Evolutionary conservation across 2,888 invertebrate genomes (phyloP), one percentile per base, ranked within the genome.

Genomic region (Heterodera filipjevi): DNA sequence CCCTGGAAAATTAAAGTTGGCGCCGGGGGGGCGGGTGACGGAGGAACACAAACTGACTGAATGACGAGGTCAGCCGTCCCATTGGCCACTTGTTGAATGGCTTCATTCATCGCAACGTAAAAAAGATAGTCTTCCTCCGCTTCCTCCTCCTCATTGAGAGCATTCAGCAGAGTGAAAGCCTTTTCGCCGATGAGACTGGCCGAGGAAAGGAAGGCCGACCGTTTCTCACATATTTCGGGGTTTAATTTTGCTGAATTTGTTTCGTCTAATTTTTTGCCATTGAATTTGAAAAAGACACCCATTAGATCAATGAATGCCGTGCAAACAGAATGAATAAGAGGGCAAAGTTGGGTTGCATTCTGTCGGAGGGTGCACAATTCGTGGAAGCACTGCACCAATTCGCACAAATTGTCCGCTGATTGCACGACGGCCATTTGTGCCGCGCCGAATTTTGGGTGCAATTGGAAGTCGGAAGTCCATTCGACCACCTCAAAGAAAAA

Each of bases 61-160:
- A 79, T 30, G 3, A 79, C 79, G 46, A 79, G 66, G 66, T 73
- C 73, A 30, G 79, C 79, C n/a, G 79, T 77, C 32, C 66, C 71
- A 16, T 68, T 79, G 53, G 79, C 79, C 66, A 79, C 70, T 22
- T 68, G 49, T 35, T 79, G 79, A 33, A 79, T 79, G 27, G 35
- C 22, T 14, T 79, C 71, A 68, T 77, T 79, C 49, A 79, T 30
- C 22, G n/a, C 35, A 32, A 33, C 74, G 53, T 64, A 78, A 53
- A 79, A 79, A 27, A 32, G 59, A n/a, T 71, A 27, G 10, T 77
- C 77, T 27, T 71, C 71, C 46, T 77, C 78, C 49, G 35, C 74
- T 30, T 77, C 78, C 35, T 59, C 74, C 30, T 86, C 76, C 82
- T 84, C 64, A 83, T 85, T 83, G 70, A 79, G 53, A 12, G 78